Conservation (phyloP, 2,888 invertebrate genomes). For the Aspidiotus rigidus region DNA sequence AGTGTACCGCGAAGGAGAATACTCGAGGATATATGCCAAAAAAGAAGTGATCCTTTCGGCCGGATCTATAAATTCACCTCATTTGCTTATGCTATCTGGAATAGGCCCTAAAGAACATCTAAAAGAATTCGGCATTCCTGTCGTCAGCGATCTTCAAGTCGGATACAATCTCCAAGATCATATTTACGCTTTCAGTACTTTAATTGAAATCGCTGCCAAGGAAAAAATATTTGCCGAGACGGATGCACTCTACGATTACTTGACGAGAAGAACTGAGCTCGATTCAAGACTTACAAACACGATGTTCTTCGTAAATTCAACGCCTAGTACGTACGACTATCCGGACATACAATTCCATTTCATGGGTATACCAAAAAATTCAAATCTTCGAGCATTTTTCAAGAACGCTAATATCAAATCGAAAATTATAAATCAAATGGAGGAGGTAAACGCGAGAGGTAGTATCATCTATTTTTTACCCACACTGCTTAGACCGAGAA, state of each 20-base stretch:
- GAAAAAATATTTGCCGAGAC: not conserved
- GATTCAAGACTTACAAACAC: conserved; percentile 48
- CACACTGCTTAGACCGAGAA: conserved; percentile 44
- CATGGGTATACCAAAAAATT: not conserved
- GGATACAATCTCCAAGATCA: conserved; percentile 79
- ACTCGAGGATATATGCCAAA: conserved; percentile 50
- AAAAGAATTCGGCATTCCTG: conserved; percentile 51
- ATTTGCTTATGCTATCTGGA: conserved; percentile 77
- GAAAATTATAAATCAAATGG: not conserved
- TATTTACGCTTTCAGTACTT: conserved; percentile 57
- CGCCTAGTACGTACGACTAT: conserved; percentile 40
- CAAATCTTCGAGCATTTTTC: not conserved
- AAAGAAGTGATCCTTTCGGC: conserved; percentile 77
- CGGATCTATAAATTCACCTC: conserved; percentile 70
- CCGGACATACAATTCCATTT: conserved; percentile 29
- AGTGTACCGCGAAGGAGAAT: conserved; percentile 48
- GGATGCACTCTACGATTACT: conserved; percentile 6
- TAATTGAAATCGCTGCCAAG: not conserved
- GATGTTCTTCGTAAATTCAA: conserved; percentile 55
- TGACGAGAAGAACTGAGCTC: conserved; percentile 7
- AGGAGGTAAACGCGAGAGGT: conserved; percentile 25
- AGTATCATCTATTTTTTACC: conserved; percentile 40
- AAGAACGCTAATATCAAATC: not conserved
- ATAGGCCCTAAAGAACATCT: conserved; percentile 60
- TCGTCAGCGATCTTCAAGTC: conserved; percentile 57